Evolutionary conservation across 2,888 invertebrate species (phyloP).

Genomic region (Microctonus hyperodae): DNA sequence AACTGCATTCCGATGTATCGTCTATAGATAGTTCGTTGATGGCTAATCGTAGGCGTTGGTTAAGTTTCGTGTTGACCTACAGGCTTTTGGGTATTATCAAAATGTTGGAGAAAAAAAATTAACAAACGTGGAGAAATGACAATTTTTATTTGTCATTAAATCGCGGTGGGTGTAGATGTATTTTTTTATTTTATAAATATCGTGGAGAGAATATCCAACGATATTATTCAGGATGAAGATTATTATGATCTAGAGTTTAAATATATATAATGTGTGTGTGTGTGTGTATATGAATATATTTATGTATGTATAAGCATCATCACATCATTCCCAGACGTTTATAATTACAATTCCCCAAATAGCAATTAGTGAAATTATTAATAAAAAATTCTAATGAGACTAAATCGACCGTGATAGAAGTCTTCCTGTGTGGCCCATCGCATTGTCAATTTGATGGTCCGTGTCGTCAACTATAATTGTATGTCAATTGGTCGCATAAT

Average conservation of each 20-base stretch:
- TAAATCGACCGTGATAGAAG: conserved; percentile 59
- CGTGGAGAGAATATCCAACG: neutral
- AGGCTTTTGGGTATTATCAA: neutral
- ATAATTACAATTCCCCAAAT: conserved; percentile 57
- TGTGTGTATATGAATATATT: too few relatives aligned
- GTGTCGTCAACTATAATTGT: conserved; percentile 40
- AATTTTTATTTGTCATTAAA: conserved; percentile 2
- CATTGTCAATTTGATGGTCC: conserved; percentile 34
- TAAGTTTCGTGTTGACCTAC: conserved; percentile 29
- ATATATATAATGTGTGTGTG: neutral
- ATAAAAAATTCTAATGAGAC: conserved; percentile 56
- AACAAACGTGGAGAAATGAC: too few relatives aligned
- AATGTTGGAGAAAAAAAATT: neutral
- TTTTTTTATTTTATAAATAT: neutral
- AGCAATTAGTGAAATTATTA: conserved; percentile 59
- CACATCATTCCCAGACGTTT: conserved; percentile 42
- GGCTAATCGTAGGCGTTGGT: conserved; percentile 44
- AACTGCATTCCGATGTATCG: conserved; percentile 54
- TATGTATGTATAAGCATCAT: too few relatives aligned
- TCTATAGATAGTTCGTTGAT: conserved; percentile 32
- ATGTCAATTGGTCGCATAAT: conserved; percentile 45
- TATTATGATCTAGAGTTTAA: neutral
- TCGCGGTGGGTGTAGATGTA: neutral
- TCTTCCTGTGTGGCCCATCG: conserved; percentile 60
- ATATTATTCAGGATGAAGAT: neutral